Evolutionary conservation across 2,888 invertebrate genomes (phyloP).

Genomic region (Drosophila parthenogenetica): DNA sequence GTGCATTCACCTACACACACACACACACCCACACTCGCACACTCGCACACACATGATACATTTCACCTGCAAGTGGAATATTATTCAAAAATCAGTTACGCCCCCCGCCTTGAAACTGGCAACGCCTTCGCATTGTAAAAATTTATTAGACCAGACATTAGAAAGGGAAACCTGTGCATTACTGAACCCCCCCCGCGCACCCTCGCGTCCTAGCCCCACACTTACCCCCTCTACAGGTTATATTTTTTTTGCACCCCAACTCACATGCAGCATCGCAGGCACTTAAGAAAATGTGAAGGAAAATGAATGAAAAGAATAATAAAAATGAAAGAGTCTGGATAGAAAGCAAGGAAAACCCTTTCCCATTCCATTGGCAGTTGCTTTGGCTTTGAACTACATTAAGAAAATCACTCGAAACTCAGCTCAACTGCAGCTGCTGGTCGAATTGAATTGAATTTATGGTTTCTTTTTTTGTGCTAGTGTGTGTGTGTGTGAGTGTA

Average conservation of each 20-base stretch:
- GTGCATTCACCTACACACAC: not conserved
- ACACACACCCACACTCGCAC: conserved; percentile 11
- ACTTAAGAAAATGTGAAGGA: conserved; percentile 54
- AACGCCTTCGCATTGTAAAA: conserved; percentile 42
- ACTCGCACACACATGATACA: conserved; percentile 60
- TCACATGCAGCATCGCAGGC: conserved; percentile 28
- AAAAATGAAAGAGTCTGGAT: not conserved
- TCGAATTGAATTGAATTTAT: conserved; percentile 77
- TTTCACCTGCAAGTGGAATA: conserved; percentile 76
- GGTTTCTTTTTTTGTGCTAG: conserved; percentile 9
- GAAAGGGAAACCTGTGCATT: conserved; percentile 49
- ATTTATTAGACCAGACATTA: conserved; percentile 58
- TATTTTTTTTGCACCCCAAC: not conserved
- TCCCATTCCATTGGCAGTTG: conserved; percentile 36
- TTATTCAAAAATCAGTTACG: conserved; percentile 79
- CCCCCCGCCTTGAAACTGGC: conserved; percentile 30
- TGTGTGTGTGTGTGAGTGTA: conserved; percentile 7
- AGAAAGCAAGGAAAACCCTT: conserved; percentile 39
- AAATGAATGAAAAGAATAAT: conserved; percentile 2
- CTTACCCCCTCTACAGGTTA: not conserved
- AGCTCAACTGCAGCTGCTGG: conserved; percentile 75
- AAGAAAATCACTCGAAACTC: conserved; percentile 65
- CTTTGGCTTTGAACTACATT: conserved; percentile 60
- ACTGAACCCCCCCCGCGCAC: conserved; percentile 1
- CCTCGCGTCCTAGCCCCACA: not conserved